Conservation (phyloP, 2,888 invertebrate species). For the Boloria selene region DNA sequence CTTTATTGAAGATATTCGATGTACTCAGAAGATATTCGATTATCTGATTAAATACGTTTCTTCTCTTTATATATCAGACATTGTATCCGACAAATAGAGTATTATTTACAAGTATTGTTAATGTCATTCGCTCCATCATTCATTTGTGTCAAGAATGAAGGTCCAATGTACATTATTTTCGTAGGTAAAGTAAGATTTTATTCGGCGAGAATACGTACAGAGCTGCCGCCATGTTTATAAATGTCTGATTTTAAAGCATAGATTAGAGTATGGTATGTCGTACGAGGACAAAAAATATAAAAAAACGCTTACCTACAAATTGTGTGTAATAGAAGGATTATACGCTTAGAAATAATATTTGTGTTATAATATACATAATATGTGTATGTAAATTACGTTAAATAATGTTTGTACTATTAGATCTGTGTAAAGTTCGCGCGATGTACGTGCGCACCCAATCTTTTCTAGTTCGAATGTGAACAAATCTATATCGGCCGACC, state of each 20-base stretch:
- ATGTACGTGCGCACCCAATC: constrained; percentile 56
- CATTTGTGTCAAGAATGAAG: constrained; percentile 64
- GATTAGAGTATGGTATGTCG: constrained; percentile 53
- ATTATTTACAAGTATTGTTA: constrained; percentile 53
- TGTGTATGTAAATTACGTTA: constrained; percentile 77
- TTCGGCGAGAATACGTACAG: constrained; percentile 54
- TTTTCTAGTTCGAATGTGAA: constrained; percentile 62
- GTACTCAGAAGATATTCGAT: constrained; percentile 75
- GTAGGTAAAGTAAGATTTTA: constrained; percentile 69
- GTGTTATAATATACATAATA: constrained; percentile 69
- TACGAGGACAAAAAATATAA: constrained; percentile 59
- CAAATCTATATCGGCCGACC: constrained; percentile 36
- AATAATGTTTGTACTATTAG: constrained; percentile 78
- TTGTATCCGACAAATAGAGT: constrained; percentile 49
- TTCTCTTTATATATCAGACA: constrained; percentile 50
- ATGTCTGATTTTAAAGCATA: constrained; percentile 61
- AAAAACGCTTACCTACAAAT: constrained; percentile 72
- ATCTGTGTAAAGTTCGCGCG: constrained; percentile 66
- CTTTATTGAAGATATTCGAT: constrained; percentile 57
- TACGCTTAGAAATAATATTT: constrained; percentile 73
- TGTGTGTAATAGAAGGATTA: constrained; percentile 78
- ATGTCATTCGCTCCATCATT: constrained; percentile 57
- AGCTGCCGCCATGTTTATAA: constrained; percentile 60
- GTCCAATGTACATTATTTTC: constrained; percentile 75
- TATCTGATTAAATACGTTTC: constrained; percentile 55